A percentile compares a stretch with the other conserved stretches of the same genome.
phyloP scores from a whole-genome alignment of 2,797 vertebrate genomes.

The Pygocentrus nattereri region DNA sequence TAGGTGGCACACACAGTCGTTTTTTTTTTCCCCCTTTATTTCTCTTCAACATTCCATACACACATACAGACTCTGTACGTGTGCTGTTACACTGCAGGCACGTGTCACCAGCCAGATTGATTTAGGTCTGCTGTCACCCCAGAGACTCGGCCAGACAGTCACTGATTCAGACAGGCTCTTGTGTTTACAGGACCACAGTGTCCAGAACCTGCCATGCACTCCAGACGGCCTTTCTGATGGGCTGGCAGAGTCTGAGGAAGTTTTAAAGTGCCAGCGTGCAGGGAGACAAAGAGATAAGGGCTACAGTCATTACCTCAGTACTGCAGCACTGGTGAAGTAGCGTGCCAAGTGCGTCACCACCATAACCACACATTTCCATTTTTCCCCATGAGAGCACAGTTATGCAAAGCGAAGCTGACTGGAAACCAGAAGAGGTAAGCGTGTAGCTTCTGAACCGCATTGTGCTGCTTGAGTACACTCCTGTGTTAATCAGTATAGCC shows the following conservation, averaged over 20 bases:
- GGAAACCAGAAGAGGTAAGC: too few species aligned
- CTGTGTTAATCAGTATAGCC: too few species aligned
- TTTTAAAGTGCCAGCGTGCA: neutral
- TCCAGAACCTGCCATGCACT: slow-evolving; percentile 14
- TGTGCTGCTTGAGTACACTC: too few species aligned
- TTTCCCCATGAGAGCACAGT: too few species aligned
- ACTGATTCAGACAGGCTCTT: slow-evolving; percentile 29
- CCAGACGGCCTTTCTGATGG: neutral
- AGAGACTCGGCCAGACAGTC: slow-evolving; percentile 21
- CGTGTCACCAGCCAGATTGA: slow-evolving; percentile 10
- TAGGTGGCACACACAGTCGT: neutral
- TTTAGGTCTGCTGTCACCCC: slow-evolving; percentile 15
- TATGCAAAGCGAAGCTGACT: too few species aligned
- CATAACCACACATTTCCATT: neutral
- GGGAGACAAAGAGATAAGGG: neutral
- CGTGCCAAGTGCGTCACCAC: neutral
- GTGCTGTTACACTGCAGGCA: neutral
- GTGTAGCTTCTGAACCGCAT: too few species aligned
- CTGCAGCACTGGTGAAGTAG: neutral
- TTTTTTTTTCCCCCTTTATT: neutral
- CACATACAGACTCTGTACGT: neutral
- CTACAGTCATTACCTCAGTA: neutral
- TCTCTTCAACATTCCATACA: neutral
- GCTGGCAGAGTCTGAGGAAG: neutral
- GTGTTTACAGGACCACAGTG: slow-evolving; percentile 9